Conservation (phyloP, 2,888 invertebrate genomes). For the Ypsolopha sequella region DNA sequence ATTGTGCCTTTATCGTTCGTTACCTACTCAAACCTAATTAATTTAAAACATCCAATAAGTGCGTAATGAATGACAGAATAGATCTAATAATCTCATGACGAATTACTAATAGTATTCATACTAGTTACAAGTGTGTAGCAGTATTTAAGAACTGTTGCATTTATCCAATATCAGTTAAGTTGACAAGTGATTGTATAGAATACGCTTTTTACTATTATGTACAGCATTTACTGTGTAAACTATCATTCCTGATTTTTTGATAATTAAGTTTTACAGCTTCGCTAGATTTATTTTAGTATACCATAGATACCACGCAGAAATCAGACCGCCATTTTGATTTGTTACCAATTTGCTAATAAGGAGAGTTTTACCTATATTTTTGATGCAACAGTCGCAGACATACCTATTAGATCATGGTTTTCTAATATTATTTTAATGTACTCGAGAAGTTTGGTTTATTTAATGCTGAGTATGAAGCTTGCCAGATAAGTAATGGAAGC, state of each 20-base stretch:
- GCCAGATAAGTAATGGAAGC: not conserved
- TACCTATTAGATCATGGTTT: too few species aligned
- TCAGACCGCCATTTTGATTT: constrained; percentile 4
- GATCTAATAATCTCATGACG: constrained; percentile 33
- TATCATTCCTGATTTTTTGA: constrained; percentile 53
- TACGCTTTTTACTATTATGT: constrained; percentile 53
- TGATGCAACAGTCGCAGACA: not conserved
- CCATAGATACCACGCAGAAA: not conserved
- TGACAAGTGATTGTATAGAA: constrained; percentile 55
- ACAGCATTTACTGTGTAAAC: constrained; percentile 44
- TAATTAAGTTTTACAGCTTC: constrained; percentile 20
- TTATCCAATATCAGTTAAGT: constrained; percentile 54
- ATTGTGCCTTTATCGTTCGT: constrained; percentile 36
- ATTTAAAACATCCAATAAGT: constrained; percentile 11
- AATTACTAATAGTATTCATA: constrained; percentile 48
- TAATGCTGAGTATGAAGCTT: not conserved
- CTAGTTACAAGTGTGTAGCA: constrained; percentile 35
- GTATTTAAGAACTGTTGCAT: constrained; percentile 52
- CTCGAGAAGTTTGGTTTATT: not conserved
- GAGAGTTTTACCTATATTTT: constrained; percentile 2
- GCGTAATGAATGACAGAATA: constrained; percentile 22
- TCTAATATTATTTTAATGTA: not conserved
- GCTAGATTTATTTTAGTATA: constrained; percentile 6
- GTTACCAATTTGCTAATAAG: constrained; percentile 4
- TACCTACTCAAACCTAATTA: constrained; percentile 38